Conservation (phyloP, 2,888 invertebrate species). For the Aporophyla lueneburgensis region DNA sequence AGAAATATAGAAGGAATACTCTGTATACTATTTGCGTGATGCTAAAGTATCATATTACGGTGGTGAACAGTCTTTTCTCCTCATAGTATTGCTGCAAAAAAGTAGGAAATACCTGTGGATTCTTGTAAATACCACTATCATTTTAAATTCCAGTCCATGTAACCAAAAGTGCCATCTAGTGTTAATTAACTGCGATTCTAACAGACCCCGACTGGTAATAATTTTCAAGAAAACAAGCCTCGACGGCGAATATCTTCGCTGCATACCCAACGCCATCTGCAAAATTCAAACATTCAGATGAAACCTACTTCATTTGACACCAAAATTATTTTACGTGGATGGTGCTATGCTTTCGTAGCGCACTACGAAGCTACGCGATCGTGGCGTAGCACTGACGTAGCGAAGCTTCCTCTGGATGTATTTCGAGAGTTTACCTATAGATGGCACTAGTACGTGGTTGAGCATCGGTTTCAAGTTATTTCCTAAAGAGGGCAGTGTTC, state of each 20-base stretch:
- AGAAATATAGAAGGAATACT: neutral
- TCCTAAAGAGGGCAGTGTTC: neutral
- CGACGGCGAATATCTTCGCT: too few relatives aligned
- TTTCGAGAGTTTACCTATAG: conserved; percentile 28
- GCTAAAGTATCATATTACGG: neutral
- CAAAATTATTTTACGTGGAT: conserved; percentile 19
- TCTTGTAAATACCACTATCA: neutral
- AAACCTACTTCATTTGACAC: neutral
- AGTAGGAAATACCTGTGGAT: neutral
- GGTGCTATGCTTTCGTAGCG: conserved; percentile 45
- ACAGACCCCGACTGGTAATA: too few relatives aligned
- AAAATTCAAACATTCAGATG: neutral
- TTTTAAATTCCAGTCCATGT: neutral
- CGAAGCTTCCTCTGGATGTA: neutral
- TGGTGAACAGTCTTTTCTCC: too few relatives aligned
- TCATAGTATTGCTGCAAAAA: too few relatives aligned
- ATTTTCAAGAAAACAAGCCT: neutral
- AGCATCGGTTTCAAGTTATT: neutral
- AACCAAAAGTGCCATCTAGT: conserved; percentile 21
- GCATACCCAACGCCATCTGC: conserved; percentile 12
- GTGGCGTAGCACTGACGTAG: conserved; percentile 31
- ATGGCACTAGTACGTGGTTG: conserved; percentile 15
- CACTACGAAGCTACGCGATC: conserved; percentile 57
- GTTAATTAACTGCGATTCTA: neutral
- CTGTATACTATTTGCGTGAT: neutral